Percentiles rank a stretch among this genome's conserved stretches.
Evolutionary conservation across 2,888 invertebrate genomes (phyloP).

Genomic region (Carcina quercana): DNA sequence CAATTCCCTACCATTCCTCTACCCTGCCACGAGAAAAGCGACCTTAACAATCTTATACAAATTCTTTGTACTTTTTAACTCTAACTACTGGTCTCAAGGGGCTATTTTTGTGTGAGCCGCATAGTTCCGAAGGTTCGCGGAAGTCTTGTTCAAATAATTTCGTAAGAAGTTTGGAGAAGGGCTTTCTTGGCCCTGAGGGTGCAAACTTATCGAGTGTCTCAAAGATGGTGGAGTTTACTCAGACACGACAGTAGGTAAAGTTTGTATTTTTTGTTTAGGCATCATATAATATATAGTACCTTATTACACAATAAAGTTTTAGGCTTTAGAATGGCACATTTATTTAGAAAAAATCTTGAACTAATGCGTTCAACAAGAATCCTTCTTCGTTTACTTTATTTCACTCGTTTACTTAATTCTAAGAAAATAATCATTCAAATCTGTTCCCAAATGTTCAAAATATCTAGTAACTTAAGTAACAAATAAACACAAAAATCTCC

Average conservation of each 20-base stretch:
- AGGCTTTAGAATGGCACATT: too few relatives aligned
- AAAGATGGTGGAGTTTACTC: conserved; percentile 25
- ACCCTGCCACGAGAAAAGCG: conserved; percentile 19
- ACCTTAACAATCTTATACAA: conserved; percentile 25
- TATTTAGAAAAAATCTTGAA: too few relatives aligned
- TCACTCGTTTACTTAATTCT: too few relatives aligned
- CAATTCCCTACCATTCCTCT: conserved; percentile 36
- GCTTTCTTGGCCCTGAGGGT: conserved; percentile 46
- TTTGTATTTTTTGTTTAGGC: too few relatives aligned
- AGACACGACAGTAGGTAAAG: conserved; percentile 26
- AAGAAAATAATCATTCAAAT: too few relatives aligned
- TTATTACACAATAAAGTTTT: too few relatives aligned
- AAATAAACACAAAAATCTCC: too few relatives aligned
- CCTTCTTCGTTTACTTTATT: too few relatives aligned
- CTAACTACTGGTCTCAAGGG: conserved; percentile 26
- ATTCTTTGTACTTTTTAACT: conserved; percentile 24
- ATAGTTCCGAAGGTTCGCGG: conserved; percentile 20
- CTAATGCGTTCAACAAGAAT: too few relatives aligned
- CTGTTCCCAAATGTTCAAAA: too few relatives aligned
- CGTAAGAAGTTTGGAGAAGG: conserved; percentile 57
- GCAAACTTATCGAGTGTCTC: conserved; percentile 50
- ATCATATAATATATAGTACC: too few relatives aligned
- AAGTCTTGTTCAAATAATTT: conserved; percentile 62
- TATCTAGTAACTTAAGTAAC: too few relatives aligned
- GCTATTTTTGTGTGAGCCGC: conserved; percentile 32